phyloP scores from a whole-genome alignment of 2,113 vertebrate genomes.

The Gasterosteus aculeatus region DNA sequence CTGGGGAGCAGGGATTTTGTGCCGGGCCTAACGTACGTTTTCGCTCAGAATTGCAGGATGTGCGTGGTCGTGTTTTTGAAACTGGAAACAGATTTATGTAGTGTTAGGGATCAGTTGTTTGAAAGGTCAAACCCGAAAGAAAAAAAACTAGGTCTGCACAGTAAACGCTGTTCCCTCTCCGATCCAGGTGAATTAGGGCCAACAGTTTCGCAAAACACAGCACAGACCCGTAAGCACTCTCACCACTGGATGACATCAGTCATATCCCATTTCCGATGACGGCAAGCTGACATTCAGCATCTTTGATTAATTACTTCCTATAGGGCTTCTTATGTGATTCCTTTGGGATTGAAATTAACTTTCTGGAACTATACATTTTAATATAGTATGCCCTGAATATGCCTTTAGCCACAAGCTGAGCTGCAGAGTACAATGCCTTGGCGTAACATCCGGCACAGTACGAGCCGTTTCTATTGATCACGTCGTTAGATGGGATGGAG shows the following conservation, averaged over 20 bases:
- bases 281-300: slow-evolving; percentile 41
- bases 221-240: slow-evolving; percentile 23
- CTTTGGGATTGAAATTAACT: slow-evolving; percentile 15
- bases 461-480: slow-evolving; percentile 36
- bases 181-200: slow-evolving; percentile 53
- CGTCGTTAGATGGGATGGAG: slow-evolving; percentile 28
- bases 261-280: slow-evolving; percentile 53
- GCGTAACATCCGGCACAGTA: slow-evolving; percentile 31
- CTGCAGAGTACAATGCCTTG: slow-evolving; percentile 41
- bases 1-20: slow-evolving; percentile 7
- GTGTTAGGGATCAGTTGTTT: slow-evolving; percentile 50
- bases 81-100: slow-evolving; percentile 64
- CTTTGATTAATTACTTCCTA: slow-evolving; percentile 64
- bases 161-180: slow-evolving; percentile 39
- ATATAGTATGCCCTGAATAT: slow-evolving; percentile 28
- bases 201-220: slow-evolving; percentile 31
- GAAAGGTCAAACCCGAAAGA: slow-evolving; percentile 49
- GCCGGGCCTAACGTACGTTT: slow-evolving; percentile 7
- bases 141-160: slow-evolving; percentile 24
- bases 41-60: slow-evolving; percentile 46
- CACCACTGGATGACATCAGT: slow-evolving; percentile 43
- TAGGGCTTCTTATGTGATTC: slow-evolving; percentile 42
- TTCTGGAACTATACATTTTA: slow-evolving; percentile 19
- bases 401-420: slow-evolving; percentile 9
- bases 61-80: slow-evolving; percentile 48